Evolutionary conservation across 2,797 vertebrate species (phyloP).

Genomic region (Silurus lanzhouensis): DNA sequence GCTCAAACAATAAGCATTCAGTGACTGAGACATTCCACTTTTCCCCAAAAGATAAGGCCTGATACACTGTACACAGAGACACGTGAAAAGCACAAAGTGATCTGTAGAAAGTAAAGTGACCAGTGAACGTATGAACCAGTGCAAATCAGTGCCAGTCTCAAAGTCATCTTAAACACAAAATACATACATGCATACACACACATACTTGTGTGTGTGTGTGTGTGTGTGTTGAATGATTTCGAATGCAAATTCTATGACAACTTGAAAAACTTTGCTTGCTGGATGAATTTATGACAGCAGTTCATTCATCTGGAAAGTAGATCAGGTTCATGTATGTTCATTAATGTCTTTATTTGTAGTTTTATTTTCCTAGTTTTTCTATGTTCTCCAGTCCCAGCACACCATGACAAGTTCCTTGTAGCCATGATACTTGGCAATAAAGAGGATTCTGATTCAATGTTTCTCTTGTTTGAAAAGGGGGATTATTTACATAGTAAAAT

Average conservation of each 20-base stretch:
- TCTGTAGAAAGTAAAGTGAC: background rate
- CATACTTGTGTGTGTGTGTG: no score
- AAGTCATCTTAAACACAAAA: background rate
- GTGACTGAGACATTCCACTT: background rate
- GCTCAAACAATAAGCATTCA: background rate
- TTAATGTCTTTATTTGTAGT: no score
- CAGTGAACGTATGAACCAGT: background rate
- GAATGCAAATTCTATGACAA: no score
- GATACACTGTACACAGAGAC: background rate
- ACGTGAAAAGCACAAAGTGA: background rate
- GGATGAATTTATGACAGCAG: conserved; percentile 11
- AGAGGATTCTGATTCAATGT: background rate
- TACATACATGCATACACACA: background rate
- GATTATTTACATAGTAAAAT: background rate
- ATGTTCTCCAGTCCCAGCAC: no score
- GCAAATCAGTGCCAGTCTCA: background rate
- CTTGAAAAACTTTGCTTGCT: background rate
- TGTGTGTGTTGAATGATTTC: no score
- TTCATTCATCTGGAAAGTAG: conserved; percentile 22
- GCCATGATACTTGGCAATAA: no score
- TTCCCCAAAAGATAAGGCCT: background rate
- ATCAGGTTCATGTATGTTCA: conserved; percentile 4
- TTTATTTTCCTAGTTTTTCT: no score
- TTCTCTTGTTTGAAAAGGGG: background rate
- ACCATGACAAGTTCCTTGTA: no score